Evolutionary conservation across 2,113 vertebrate genomes (phyloP).

Genomic region (Plecotus auritus): DNA sequence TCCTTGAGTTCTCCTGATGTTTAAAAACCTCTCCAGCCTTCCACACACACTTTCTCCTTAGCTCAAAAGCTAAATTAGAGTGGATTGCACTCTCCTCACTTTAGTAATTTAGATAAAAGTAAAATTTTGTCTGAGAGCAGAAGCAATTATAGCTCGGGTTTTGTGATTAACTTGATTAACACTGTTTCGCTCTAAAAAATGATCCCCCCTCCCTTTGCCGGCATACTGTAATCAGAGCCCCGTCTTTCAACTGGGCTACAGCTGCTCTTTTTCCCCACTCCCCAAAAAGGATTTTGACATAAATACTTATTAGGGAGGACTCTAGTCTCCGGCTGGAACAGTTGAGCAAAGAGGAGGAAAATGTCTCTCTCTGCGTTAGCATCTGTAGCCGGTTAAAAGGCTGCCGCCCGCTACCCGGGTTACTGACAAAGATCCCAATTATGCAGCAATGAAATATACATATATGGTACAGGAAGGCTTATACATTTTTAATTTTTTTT

Average conservation of each 20-base stretch:
- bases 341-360: background rate
- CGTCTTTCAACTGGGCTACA: constrained; percentile 60
- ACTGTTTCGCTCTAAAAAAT: constrained; percentile 76
- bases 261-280: constrained; percentile 33
- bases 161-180: constrained; percentile 82
- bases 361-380: constrained; percentile 54
- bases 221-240: constrained; percentile 71
- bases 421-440: constrained; percentile 82
- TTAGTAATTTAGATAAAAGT: constrained; percentile 82
- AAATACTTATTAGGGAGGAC: constrained; percentile 71
- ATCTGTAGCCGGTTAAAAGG: constrained; percentile 75
- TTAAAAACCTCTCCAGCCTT: constrained; percentile 68
- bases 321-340: constrained; percentile 61
- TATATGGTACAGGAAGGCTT: constrained; percentile 73
- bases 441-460: constrained; percentile 83
- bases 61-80: constrained; percentile 74
- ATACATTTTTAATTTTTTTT: constrained; percentile 85
- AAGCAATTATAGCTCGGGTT: constrained; percentile 79
- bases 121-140: constrained; percentile 83
- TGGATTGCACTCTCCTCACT: constrained; percentile 76
- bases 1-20: constrained; percentile 55
- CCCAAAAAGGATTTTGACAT: constrained; percentile 65
- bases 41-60: constrained; percentile 52
- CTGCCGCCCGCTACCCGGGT: constrained; percentile 68
- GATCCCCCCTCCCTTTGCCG: constrained; percentile 34